Base-by-base conservation (phyloP, 2,113 vertebrate genomes). In the Eonycteris spelaea region DNA sequence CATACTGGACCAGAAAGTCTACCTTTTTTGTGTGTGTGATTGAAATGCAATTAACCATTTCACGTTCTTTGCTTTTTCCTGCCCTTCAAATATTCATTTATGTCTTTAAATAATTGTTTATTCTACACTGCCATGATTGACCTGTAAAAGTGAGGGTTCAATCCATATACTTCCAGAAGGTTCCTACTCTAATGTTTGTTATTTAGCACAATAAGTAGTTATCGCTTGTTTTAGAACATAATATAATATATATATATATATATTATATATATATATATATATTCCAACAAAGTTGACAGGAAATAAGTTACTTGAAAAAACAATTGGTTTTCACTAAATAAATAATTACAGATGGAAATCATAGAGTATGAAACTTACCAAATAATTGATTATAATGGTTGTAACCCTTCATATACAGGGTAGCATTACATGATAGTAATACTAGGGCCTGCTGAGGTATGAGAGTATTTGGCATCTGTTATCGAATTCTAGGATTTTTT, bases 281-380 rank as follows among this genome's bases (percentile, higher is more conserved):
- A 79, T 71, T 45, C 1, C 26, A 93, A 40, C 21, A 85, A 68
- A 85, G 30, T 80, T 89, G 35, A 45, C 35, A 86, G 24, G 43
- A 94, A 61, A 65, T 59, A 14, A 89, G 57, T 53, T 89, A n/a
- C 28, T 82, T 91, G 77, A 93, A 70, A 2, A 71, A 70, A 48
- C 68, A n/a, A n/a, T 83, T 93, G 19, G 1, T 75, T 95, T 86
- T 24, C 61, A 80, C 75, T 90, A 95, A 95, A 65, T 13, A 79
- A 55, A 53, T 3, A 85, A 82, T 61, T 38, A 77, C 12, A 70
- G 38, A 84, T 51, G 6, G 13, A 38, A 93, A 63, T 40, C 24
- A 59, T 43, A 63, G 19, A 59, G 7, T 40, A 77, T 24, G 63
- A 91, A 78, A 70, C 6, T 83, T 91, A 51, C 16, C 45, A 88